These are phyloP conservation scores for Leucophenga maculata DNA, from an alignment of 2,888 invertebrate species.

Conservation along the genomic window DNA sequence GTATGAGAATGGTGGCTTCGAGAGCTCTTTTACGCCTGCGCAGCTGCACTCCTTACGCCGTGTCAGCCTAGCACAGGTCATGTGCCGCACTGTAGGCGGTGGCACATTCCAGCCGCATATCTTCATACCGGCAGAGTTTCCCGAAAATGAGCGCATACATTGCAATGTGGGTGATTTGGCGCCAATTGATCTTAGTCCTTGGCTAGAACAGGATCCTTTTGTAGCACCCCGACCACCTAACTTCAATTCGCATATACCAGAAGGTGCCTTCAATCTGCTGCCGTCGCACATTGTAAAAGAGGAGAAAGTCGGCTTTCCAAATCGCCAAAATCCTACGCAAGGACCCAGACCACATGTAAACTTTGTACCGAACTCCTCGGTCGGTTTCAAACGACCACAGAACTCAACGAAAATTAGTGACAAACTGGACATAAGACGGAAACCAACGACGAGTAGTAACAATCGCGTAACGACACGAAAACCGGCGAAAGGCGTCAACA, in stretches of 20 bases:
- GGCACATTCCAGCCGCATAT: conserved; percentile 72
- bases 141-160: conserved; percentile 65
- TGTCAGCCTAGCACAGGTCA: conserved; percentile 81
- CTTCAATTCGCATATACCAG: conserved; percentile 38
- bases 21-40: conserved; percentile 82
- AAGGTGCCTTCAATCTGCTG: conserved; percentile 51
- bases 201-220: conserved; percentile 71
- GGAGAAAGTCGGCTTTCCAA: conserved; percentile 61
- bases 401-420: conserved; percentile 73
- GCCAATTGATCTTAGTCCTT: conserved; percentile 68
- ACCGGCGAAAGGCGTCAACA: conserved; percentile 55
- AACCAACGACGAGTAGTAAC: conserved; percentile 62
- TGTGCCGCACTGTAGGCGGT: conserved; percentile 69
- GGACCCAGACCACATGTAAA: conserved; percentile 49
- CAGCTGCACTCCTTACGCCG: conserved; percentile 83
- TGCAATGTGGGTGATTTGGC: conserved; percentile 65
- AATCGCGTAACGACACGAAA: conserved; percentile 64
- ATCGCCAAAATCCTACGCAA: conserved; percentile 49
- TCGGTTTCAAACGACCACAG: conserved; percentile 56
- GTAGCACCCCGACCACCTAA: conserved; percentile 31
- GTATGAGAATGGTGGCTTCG: conserved; percentile 86
- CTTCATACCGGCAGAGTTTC: conserved; percentile 68
- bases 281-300: conserved; percentile 46
- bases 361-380: conserved; percentile 55
- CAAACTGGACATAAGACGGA: conserved; percentile 75